Base-by-base conservation (phyloP, 1,140 invertebrate genomes). In the Megalonaias nervosa region DNA sequence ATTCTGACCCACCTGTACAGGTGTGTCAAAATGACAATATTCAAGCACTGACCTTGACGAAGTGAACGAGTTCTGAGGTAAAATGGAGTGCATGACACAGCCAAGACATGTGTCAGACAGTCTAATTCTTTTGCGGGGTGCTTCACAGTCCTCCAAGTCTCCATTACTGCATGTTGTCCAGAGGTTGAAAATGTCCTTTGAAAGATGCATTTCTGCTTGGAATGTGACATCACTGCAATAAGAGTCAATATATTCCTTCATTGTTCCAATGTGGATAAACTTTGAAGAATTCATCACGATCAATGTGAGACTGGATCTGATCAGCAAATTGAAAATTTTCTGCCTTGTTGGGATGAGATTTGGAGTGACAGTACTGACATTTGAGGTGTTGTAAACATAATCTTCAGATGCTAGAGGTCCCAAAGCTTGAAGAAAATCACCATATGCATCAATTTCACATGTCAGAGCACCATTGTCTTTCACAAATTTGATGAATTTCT, bases 261-360 rank as follows among this genome's bases (percentile, higher is more conserved):
- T 90, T 11, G 92, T 92, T 23, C 92, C 92, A 62, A 92, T 88
- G 81, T 92, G 92, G 73, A 91, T 89, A 82, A 92, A 92, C 48
- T 87, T 86, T 5, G 92, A 92, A 16, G 87, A 72, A 72, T 91
- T 90, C 66, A 92, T 80, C 2, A 90, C 77, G 12, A 92, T 65
- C 19, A 92, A 71, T 67, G 86, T 86, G 60, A 92, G 72, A 17
- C 84, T 73, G 23, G 85, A 85, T 0, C 81, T 82, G 56, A 86
- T 76, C 19, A 92, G 81, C 31, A 86, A 64, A 65, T 85, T 58
- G 80, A 86, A 92, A 21, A 92, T 74, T 76, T 86, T 81, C 66
- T 84, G 48, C 58, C 87, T 81, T 59, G 83, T 89, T 66, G 74
- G 58, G 38, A 77, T 82, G 56, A 89, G 79, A 38, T 75, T 81